Conservation (phyloP, 2,113 vertebrate genomes). For the Catharus bicknelli region DNA sequence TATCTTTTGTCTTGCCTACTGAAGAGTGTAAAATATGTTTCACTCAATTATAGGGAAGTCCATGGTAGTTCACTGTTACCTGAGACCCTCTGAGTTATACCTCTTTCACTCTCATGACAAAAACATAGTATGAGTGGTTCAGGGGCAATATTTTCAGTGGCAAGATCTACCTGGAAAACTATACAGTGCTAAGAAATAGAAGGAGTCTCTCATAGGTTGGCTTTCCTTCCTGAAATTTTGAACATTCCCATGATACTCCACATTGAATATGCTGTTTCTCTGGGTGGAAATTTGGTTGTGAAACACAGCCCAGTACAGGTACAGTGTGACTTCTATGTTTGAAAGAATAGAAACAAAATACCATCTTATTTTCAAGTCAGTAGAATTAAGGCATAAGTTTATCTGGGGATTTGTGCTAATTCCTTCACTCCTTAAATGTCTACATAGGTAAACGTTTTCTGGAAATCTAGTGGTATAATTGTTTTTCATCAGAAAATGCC, state of each 20-base stretch:
- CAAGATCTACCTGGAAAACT: not conserved
- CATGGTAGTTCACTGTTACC: constrained; percentile 54
- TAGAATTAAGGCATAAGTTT: not conserved
- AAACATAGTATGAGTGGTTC: constrained; percentile 58
- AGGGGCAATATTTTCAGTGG: not conserved
- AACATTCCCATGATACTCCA: not conserved
- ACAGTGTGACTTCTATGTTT: not conserved
- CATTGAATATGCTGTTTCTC: not conserved
- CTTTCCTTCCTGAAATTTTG: not conserved
- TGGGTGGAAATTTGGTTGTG: not conserved
- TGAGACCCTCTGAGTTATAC: constrained; percentile 50
- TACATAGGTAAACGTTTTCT: not conserved
- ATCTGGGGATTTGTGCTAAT: not conserved
- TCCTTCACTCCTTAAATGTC: not conserved
- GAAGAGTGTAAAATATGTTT: constrained; percentile 67
- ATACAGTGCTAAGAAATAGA: not conserved
- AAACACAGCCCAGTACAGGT: not conserved
- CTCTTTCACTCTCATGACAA: constrained; percentile 60
- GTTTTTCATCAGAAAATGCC: not conserved
- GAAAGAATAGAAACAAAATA: not conserved
- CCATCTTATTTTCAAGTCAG: not conserved
- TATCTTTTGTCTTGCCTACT: constrained; percentile 44
- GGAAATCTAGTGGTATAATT: not conserved
- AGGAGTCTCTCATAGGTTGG: not conserved
- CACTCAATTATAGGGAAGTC: constrained; percentile 51